Base-by-base conservation (phyloP, 2,113 vertebrate genomes). In the Cinclus mexicanus region DNA sequence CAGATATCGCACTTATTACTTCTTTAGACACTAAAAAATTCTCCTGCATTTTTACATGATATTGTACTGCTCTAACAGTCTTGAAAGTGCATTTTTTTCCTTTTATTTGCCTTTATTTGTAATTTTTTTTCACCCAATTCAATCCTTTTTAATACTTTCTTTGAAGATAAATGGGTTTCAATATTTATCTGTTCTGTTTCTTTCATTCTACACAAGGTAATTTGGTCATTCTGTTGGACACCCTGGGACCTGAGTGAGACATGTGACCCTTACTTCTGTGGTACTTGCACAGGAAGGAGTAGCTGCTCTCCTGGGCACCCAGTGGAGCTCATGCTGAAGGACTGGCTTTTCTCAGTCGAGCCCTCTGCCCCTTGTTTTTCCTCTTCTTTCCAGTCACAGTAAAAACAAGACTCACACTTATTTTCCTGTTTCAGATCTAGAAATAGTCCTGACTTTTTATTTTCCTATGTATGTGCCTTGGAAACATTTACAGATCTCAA, bases 251-350 rank as follows among this genome's bases (percentile, higher is more conserved):
- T 0, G 2, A 39, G 46, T 13, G 60, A 59, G 64, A 74, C 0
- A 0, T 2, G 35, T 37, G 7, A 37, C 35, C 35, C 35, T 74
- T n/a, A n/a, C n/a, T n/a, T 14, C 41, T 60, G 22, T 10, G 44
- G 26, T 24, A 33, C 20, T 26, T 8, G 11, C 26, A 18, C 20
- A 42, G 71, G 23, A 65, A 28, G 26, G 31, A 70, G 26, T 0
- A 75, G 56, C 29, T 82, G 71, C 41, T 11, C 29, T 31, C 39
- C n/a, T 28, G 33, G 46, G 26, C 42, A 50, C 23, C 18, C 1
- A 0, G 21, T 2, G 3, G 31, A n/a, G n/a, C 20, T 76, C 1
- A 2, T 61, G 37, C 12, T 47, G 79, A 39, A 75, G n/a, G 20
- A 52, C 20, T 21, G 46, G 23, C 42, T 87, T 74, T 84, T 69